Conservation (phyloP, 2,888 invertebrate species). For the Synergus japonicus region DNA sequence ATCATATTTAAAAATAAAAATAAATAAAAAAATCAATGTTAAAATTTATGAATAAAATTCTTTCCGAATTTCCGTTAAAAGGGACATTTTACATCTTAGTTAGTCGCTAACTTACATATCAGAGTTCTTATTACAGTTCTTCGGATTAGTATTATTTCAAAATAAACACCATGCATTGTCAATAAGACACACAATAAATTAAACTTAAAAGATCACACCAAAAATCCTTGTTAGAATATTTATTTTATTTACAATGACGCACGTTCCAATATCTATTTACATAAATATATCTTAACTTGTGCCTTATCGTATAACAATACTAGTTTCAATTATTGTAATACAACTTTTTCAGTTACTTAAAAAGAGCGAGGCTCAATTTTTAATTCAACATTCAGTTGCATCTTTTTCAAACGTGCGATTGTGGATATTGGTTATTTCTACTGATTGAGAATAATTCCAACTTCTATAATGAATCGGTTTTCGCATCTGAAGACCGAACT, state of each 20-base stretch:
- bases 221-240: constrained; percentile 29
- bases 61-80: constrained; percentile 43
- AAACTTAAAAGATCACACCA: constrained; percentile 12
- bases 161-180: constrained; percentile 33
- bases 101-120: constrained; percentile 34
- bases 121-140: neutral
- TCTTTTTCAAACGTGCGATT: constrained; percentile 36
- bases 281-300: constrained; percentile 1
- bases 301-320: neutral
- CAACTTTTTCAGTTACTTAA: neutral
- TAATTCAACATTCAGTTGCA: constrained; percentile 1
- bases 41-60: constrained; percentile 39
- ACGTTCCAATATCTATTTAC: constrained; percentile 28
- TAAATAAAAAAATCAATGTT: neutral
- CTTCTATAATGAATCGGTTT: neutral
- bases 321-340: neutral
- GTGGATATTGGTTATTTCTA: neutral
- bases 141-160: neutral
- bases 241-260: constrained; percentile 31
- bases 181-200: constrained; percentile 6
- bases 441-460: neutral
- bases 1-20: neutral
- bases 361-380: neutral
- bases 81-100: constrained; percentile 1
- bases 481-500: neutral